These are phyloP conservation scores for Cerceris ruficornis DNA, from an alignment of 2,888 invertebrate species.

Conservation along the genomic window DNA sequence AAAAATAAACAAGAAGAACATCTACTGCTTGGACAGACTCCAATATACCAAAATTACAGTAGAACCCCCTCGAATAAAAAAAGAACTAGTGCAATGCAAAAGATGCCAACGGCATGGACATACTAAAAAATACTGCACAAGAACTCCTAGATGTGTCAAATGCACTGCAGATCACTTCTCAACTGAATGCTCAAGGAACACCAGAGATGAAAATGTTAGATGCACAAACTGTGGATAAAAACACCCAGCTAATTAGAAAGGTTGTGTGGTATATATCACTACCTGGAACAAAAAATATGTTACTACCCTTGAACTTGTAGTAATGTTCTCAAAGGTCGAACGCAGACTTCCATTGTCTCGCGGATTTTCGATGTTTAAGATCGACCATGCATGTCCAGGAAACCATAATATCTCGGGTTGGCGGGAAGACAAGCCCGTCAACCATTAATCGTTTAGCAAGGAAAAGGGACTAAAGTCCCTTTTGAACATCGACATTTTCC, in stretches of 20 bases:
- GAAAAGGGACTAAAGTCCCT: no score
- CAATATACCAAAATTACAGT: not conserved
- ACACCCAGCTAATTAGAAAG: constrained; percentile 1
- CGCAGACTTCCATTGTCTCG: no score
- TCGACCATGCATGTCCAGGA: no score
- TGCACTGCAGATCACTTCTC: constrained; percentile 8
- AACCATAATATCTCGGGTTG: no score
- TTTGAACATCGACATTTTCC: no score
- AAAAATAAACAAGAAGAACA: not conserved
- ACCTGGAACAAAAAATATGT: no score
- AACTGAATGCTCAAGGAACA: constrained; percentile 1
- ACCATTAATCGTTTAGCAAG: no score
- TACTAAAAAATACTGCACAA: constrained; percentile 5
- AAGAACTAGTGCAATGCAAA: constrained; percentile 5
- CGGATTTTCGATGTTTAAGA: no score
- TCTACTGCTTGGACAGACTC: not conserved
- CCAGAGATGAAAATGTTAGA: constrained; percentile 1
- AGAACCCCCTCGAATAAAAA: not conserved
- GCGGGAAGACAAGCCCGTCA: no score
- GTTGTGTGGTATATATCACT: not conserved
- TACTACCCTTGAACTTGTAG: no score
- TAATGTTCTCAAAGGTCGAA: no score
- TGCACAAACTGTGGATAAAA: constrained; percentile 4
- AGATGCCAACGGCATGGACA: constrained; percentile 8
- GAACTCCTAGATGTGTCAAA: constrained; percentile 8